Percentiles rank a stretch among this genome's conserved stretches.
phyloP scores from a whole-genome alignment of 2,113 vertebrate species.

The Pelecanus crispus region DNA sequence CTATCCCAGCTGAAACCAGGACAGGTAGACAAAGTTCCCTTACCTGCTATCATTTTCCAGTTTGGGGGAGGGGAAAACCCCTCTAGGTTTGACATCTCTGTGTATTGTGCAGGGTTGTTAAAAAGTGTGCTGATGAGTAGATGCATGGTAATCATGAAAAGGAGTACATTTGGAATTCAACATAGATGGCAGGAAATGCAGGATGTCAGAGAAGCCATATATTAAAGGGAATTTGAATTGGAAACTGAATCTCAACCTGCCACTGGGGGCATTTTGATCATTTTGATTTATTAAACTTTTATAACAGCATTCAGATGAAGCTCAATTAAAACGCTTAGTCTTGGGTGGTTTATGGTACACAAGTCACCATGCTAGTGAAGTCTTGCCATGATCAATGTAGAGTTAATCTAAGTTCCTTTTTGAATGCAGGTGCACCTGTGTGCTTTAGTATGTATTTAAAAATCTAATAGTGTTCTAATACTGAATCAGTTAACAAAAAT shows the following conservation, averaged over 20 bases:
- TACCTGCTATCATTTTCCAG: slow-evolving; percentile 53
- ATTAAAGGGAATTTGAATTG: slow-evolving; percentile 82
- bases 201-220: slow-evolving; percentile 75
- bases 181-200: slow-evolving; percentile 63
- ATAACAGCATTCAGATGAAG: slow-evolving; percentile 74
- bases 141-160: slow-evolving; percentile 71
- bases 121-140: slow-evolving; percentile 56
- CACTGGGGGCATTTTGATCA: slow-evolving; percentile 81
- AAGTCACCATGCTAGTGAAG: slow-evolving; percentile 1
- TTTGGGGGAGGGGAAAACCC: slow-evolving; percentile 25
- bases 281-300: slow-evolving; percentile 85
- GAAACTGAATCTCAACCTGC: slow-evolving; percentile 76
- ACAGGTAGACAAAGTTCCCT: slow-evolving; percentile 41
- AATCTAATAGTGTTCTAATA: slow-evolving; percentile 4
- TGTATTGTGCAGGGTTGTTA: slow-evolving; percentile 59
- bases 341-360: slow-evolving; percentile 64
- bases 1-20: too few species aligned
- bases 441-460: slow-evolving; percentile 32
- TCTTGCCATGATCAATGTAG: slow-evolving; percentile 34
- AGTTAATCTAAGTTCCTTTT: slow-evolving; percentile 44
- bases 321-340: slow-evolving; percentile 71
- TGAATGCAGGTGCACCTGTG: not conserved
- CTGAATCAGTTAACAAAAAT: slow-evolving; percentile 15
- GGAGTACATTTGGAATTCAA: slow-evolving; percentile 72
- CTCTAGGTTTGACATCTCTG: slow-evolving; percentile 61